These are phyloP conservation scores for Orchestes rusci DNA, from an alignment of 2,888 invertebrate genomes.

Conservation along the genomic window DNA sequence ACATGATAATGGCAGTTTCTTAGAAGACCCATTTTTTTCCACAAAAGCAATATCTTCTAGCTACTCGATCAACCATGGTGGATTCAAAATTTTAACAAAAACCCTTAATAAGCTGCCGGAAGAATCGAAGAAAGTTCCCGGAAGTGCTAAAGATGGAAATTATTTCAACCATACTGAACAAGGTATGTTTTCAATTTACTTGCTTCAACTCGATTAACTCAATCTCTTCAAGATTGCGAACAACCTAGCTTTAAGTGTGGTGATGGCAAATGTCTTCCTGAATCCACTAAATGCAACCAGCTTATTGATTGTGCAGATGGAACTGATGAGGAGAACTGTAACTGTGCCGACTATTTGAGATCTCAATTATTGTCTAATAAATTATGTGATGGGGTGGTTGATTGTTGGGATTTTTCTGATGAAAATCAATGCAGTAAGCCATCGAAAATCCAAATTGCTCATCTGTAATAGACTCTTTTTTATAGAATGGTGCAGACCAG, in stretches of 20 bases:
- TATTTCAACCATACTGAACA: background rate
- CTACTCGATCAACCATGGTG: conserved; percentile 56
- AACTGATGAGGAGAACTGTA: conserved; percentile 64
- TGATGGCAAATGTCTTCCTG: conserved; percentile 58
- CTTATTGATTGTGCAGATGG: conserved; percentile 62
- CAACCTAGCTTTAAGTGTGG: conserved; percentile 49
- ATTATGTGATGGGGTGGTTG: conserved; percentile 71
- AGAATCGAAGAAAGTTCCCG: too few relatives aligned
- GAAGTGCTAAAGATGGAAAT: background rate
- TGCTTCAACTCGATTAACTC: background rate
- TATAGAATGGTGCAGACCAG: conserved; percentile 65
- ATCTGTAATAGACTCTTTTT: background rate
- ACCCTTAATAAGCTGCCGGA: conserved; percentile 51
- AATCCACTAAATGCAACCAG: conserved; percentile 62
- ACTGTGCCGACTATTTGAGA: conserved; percentile 67
- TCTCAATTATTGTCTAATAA: conserved; percentile 64
- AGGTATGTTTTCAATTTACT: background rate
- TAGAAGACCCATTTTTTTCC: conserved; percentile 49
- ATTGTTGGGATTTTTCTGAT: conserved; percentile 75
- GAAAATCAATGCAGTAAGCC: conserved; percentile 65
- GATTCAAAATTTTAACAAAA: conserved; percentile 60
- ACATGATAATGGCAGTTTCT: conserved; percentile 46
- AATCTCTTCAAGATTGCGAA: conserved; percentile 24
- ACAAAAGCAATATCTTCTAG: conserved; percentile 56
- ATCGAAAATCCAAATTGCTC: background rate